Base-by-base conservation (phyloP, 2,113 vertebrate species). In the Antidorcas marsupialis region DNA sequence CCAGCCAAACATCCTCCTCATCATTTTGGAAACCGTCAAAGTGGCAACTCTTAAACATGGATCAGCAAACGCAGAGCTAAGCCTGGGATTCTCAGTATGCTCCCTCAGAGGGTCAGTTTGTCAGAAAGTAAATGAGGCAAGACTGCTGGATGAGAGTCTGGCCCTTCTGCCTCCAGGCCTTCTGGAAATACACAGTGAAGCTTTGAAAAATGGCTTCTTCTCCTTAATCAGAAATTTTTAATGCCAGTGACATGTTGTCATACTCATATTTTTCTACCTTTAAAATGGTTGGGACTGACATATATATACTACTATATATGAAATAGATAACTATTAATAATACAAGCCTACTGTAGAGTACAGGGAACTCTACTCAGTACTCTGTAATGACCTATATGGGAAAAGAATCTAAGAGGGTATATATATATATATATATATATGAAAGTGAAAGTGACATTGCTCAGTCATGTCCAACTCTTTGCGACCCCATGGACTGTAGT, bases 21-120 rank as follows among this genome's bases (percentile, higher is more conserved):
- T 87, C 83, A 27, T 86, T 91, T 97, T 79, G 14, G 50, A 98
- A 83, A 83, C 45, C 6, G 5, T 55, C 16, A 43, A 62, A 79
- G 50, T 78, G 50, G 78, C 60, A 97, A 64, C 50, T 83, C 67
- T 91, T 60, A 78, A 93, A 21, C 78, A 57, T 5, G 62, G 45
- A 50, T 95, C 94, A 89, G 92, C 57, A 97, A 84, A 81, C 39
- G 71, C 55, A 89, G 23, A 91, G 82, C 55, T 57, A 81, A 88
- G 45, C 62, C 1, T 0, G 43, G n/a, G 23, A 45, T 60, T 95
- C 78, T 71, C 52, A 74, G 93, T 39, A 64, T 0, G 2, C 71
- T 91, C 83, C 82, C 52, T 62, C 1, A 1, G 53, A 57, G 5
- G 3, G 21, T 33, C 33, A 11, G 17, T n/a, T 90, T 25, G 0